Base-by-base conservation (phyloP, 2,797 vertebrate genomes). In the Clarias laeviceps region DNA sequence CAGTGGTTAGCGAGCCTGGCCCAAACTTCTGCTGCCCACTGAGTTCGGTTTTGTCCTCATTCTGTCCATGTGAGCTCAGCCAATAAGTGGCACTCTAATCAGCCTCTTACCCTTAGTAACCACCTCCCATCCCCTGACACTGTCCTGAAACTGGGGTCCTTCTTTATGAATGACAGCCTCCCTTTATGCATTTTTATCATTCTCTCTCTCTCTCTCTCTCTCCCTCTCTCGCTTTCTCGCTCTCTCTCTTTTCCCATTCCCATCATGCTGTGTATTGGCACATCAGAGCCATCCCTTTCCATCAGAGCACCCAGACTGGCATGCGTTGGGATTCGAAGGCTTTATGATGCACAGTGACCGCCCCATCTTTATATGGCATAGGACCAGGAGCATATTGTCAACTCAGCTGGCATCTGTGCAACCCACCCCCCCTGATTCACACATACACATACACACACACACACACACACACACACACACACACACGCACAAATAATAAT, bases 261-360 rank as follows among this genome's bases (percentile, higher is more conserved):
- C 82, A 82, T 72, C 64, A 83, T 65, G 68, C 84, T 91, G 93
- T 91, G 89, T 89, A 91, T 93, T 94, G 92, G 92, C 93, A 94
- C 89, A 91, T 90, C 32, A 84, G 80, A 87, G 88, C 89, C 88
- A 89, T 88, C 78, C 68, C 80, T 74, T 87, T 83, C 77, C 69
- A 20, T 82, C 70, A 17, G 84, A 57, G 80, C 40, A 70, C 81
- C 82, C 84, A 80, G 81, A 79, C 74, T 85, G 86, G 81, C 45
- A 69, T 88, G 87, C 83, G 64, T 80, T 68, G 86, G 85, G 84
- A 87, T 92, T 83, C 85, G 84, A 85, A 89, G 88, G 87, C 88
- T 89, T 84, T 86, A 87, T 86, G 87, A 89, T 85, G 85, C 86
- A 84, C 82, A 81, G 86, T 68, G 87, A 70, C 82, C 84, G 88